Evolutionary conservation across 2,797 vertebrate genomes (phyloP), one percentile per base, ranked within the genome.

Genomic region (Xenops minutus): DNA sequence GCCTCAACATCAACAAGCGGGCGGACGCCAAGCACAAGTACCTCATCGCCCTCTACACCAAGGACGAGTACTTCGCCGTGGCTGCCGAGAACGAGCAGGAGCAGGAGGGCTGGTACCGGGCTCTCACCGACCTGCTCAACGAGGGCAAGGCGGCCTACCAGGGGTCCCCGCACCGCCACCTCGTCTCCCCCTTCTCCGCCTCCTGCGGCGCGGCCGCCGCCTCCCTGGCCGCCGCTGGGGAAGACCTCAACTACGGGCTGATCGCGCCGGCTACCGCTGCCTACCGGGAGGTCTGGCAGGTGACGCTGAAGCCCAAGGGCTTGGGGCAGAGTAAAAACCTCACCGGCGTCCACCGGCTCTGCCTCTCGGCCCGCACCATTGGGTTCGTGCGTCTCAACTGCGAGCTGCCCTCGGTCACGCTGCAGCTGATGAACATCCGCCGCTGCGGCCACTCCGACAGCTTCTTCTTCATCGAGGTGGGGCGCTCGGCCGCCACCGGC

Each of bases 391-490:
- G 99, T 88, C 98, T 99, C 39, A 99, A 99, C 95, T 98, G 99
- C 16, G 99, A 99, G 96, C 98, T 98, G 21, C 99, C 99, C 89
- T 98, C 99, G 21, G 99, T 99, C 94, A 98, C 98, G 44, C 96
- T 99, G 87, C 99, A 99, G 98, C 98, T 99, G 68, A 99, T 99
- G 99, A 99, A 99, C 84, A 99, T 99, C 75, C 98, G 99, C 87
- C 98, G 99, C 94, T 99, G 99, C 97, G 99, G 99, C 73, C 99
- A 99, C 98, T 99, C 99, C 9, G 99, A 99, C 97, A 99, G 99
- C 96, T 99, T 99, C 80, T 99, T 99, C 97, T 99, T 99, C 98
- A 99, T 99, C 34, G 99, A 99, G 97, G 99, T 99, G 71, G 99
- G 99, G 61, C 98, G 99, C 54, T 99, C 99, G 5, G 99, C 99